Evolutionary conservation across 2,888 invertebrate genomes (phyloP).

Genomic region (Dysmachus trigonus): DNA sequence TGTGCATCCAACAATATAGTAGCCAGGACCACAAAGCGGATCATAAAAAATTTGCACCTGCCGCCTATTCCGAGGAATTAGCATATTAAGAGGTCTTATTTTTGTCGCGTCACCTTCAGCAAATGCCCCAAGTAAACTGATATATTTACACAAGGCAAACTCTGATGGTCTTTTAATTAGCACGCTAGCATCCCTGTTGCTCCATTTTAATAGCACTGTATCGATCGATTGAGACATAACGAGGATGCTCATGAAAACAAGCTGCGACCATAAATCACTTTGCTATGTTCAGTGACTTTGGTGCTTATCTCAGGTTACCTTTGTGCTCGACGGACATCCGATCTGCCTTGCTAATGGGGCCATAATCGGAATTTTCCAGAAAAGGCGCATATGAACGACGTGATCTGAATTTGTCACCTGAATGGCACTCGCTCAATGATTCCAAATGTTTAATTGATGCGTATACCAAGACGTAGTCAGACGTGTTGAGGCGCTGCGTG

Average conservation of each 20-base stretch:
- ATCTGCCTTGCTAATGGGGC: neutral
- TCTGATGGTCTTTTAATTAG: slow-evolving; percentile 12
- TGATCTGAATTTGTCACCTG: neutral
- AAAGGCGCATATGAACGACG: neutral
- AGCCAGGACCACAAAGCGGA: neutral
- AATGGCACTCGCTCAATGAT: neutral
- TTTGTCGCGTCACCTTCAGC: neutral
- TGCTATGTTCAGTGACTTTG: neutral
- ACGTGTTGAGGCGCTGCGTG: neutral
- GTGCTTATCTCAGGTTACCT: neutral
- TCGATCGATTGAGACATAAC: slow-evolving; percentile 9
- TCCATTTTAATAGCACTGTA: slow-evolving; percentile 12
- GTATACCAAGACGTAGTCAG: neutral
- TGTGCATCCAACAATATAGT: neutral
- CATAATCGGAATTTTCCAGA: neutral
- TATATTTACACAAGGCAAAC: slow-evolving; percentile 8
- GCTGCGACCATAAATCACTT: neutral
- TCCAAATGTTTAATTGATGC: neutral
- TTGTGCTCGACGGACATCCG: neutral
- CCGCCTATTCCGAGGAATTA: neutral
- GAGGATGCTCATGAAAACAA: neutral
- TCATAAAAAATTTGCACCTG: neutral
- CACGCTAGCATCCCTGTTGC: neutral
- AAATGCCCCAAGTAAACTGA: neutral
- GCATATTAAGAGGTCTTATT: neutral